Conservation (phyloP, 2,888 invertebrate species). For the Agonum fuliginosum region DNA sequence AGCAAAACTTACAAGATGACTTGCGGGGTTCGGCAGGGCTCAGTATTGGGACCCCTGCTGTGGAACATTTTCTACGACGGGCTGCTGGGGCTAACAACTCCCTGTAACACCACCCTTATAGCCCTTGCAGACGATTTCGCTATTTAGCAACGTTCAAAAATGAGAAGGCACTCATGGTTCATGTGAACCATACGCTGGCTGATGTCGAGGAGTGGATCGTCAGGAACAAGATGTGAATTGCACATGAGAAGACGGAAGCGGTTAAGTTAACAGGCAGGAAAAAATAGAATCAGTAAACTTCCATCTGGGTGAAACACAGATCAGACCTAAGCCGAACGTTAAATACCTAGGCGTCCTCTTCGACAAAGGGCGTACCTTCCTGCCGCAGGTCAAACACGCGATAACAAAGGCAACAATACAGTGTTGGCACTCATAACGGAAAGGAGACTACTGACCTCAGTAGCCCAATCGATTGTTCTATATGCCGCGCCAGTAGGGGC, state of each 20-base stretch:
- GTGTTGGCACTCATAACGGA: not conserved
- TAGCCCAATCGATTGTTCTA: too few species aligned
- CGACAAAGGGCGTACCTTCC: not conserved
- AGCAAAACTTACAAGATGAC: not conserved
- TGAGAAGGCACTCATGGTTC: not conserved
- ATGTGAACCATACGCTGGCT: not conserved
- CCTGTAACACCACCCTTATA: not conserved
- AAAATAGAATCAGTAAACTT: not conserved
- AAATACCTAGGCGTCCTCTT: slow-evolving; percentile 13
- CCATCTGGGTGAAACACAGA: not conserved
- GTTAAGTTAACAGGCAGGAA: not conserved
- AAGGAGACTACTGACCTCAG: too few species aligned
- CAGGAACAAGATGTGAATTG: not conserved
- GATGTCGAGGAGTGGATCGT: not conserved
- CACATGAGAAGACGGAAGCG: slow-evolving; percentile 14
- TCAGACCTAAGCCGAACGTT: not conserved
- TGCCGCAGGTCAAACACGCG: not conserved
- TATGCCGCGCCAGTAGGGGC: too few species aligned
- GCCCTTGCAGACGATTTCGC: slow-evolving; percentile 11
- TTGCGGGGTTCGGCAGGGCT: slow-evolving; percentile 23
- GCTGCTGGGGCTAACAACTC: not conserved
- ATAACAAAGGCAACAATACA: not conserved
- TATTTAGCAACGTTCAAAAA: not conserved
- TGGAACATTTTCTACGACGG: slow-evolving; percentile 28
- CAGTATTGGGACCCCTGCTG: not conserved